A percentile compares a stretch with the other conserved stretches of the same genome.
These are phyloP conservation scores for Anniella stebbinsi DNA, from an alignment of 2,797 vertebrate genomes.

Conservation along the genomic window DNA sequence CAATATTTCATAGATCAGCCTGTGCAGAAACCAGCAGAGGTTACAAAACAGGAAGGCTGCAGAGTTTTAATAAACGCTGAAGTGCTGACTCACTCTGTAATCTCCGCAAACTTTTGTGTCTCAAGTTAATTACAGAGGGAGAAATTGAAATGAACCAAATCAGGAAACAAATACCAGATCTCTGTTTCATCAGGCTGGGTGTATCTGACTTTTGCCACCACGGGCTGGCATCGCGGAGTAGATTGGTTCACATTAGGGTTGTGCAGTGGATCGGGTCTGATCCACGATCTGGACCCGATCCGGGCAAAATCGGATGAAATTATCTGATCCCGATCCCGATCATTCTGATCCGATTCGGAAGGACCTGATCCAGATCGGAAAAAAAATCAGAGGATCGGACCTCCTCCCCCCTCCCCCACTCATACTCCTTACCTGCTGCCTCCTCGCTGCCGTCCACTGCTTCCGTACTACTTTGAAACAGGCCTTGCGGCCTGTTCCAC, in stretches of 20 bases:
- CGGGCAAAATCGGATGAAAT: too few species aligned
- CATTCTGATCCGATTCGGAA: too few species aligned
- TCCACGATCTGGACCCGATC: too few species aligned
- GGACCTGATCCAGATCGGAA: too few species aligned
- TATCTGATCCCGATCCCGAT: too few species aligned
- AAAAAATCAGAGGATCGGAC: too few species aligned
- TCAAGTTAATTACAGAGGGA: constrained; percentile 22
- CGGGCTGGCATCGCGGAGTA: rapidly evolving
- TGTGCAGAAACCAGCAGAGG: rapidly evolving
- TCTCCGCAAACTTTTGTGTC: constrained; percentile 30
- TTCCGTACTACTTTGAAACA: too few species aligned
- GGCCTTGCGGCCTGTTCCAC: too few species aligned
- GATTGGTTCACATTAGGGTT: rapidly evolving
- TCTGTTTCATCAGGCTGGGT: not conserved
- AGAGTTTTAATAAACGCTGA: not conserved
- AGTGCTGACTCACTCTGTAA: constrained; percentile 55
- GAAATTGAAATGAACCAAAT: constrained; percentile 50
- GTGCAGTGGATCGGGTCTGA: too few species aligned
- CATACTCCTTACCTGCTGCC: too few species aligned
- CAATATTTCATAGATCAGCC: not conserved
- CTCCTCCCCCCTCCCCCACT: too few species aligned
- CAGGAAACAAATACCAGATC: constrained; percentile 22
- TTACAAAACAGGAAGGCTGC: rapidly evolving
- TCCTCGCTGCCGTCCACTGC: too few species aligned
- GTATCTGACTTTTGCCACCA: rapidly evolving